Evolutionary conservation across 1,140 invertebrate species (phyloP), one percentile per base, ranked within the genome.

Genomic region (Pseudomyrmex dendroicus): DNA sequence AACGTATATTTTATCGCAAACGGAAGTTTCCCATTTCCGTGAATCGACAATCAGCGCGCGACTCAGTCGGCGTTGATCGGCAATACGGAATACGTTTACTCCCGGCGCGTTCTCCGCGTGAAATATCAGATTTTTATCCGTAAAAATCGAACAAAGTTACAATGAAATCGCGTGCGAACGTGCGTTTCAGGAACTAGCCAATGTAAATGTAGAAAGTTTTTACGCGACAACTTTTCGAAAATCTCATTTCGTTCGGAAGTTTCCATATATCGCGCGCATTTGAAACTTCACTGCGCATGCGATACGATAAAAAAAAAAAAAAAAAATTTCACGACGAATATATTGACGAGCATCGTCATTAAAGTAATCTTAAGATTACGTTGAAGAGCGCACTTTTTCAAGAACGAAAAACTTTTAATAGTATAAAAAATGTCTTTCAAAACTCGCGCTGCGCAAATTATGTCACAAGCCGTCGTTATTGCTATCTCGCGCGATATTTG

Each of bases 131-230:
- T 72, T 72, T 68, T 70, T 80, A 59, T 35, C 9, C 12, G 20
- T 59, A 25, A 78, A 35, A 78, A 57, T 56, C 7, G 54, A 70
- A 59, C 35, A 48, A 72, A 80, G 66, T 80, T 80, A 59, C 76
- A 61, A 80, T 61, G 54, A 80, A 80, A 70, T 72, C 54, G 66
- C 4, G 10, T n/a, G 25, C 25, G 46, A 78, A 70, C 54, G 66
- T 59, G 66, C 35, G 5, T 35, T 35, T 78, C 52, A 5, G 20
- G 35, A 57, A 70, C 76, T 70, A 70, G 44, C 44, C 64, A 76
- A 76, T 72, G 52, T 77, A 85, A 64, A 73, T 83, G 82, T 50
- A 67, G 52, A 17, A 85, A 83, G 80, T 85, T 85, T 54, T 54
- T 1, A 64, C 9, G 20, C 13, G 25, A 2, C 13, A 82, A 74